Base-by-base conservation (phyloP, 2,797 vertebrate genomes). In the Pelochelys cantorii region DNA sequence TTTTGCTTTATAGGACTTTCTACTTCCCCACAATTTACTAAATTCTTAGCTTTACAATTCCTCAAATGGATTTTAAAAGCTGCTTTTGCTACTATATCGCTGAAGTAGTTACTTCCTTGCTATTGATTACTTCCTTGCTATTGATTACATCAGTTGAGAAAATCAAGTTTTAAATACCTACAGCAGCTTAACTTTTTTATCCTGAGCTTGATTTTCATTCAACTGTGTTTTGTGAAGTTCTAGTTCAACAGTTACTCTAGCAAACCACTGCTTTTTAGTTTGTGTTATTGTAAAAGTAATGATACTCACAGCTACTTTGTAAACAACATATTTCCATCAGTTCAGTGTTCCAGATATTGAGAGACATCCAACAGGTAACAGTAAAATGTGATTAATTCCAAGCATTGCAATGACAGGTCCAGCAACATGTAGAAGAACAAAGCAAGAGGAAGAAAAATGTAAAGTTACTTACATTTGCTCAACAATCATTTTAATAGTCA, bases 301-400 rank as follows among this genome's bases (percentile, higher is more conserved):
- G 48, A 93, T 98, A 99, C 98, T 99, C 98, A 99, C 98, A 97
- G 98, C 98, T 99, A 98, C 98, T 98, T 98, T 98, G 98, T 97
- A 94, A 97, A 97, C 93, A 97, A 98, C 94, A 88, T 5, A 9
- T 97, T 96, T 94, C 92, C 97, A 96, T 93, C 97, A 98, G 97
- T 97, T 89, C 97, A 96, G 84, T 2, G 85, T 97, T 95, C 95
- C 97, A 97, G 83, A 84, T 79, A 93, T 60, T 62, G 85, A 59
- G 0, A 90, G 85, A 94, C n/a, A 95, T 93, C 93, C 97, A 97
- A 80, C 95, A 90, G n/a, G 83, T 92, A 93, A 94, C 68, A 95
- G 89, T 48, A 94, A 94, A 82, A 89, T n/a, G 78, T 0, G 23
- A 97, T 15, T 84, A 93, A 95, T 97, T 97, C 89, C 95, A 97